phyloP scores from a whole-genome alignment of 2,888 invertebrate species.

The Choreutis nemorana region DNA sequence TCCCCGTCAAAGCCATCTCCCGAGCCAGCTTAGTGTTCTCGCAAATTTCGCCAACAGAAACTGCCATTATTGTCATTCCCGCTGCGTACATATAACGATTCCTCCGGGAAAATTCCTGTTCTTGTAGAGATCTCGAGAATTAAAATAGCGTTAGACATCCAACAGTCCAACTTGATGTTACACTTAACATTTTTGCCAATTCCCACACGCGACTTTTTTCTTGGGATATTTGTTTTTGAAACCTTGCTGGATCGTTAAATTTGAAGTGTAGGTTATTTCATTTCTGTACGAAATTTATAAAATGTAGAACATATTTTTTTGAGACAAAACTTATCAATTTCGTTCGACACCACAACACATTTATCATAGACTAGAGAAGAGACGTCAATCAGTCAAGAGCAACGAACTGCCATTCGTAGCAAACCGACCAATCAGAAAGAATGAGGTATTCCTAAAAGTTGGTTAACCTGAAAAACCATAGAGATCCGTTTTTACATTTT shows the following conservation, averaged over 20 bases:
- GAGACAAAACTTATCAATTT: conserved; percentile 47
- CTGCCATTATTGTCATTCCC: conserved; percentile 84
- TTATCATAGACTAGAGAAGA: conserved; percentile 12
- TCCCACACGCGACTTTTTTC: too few relatives aligned
- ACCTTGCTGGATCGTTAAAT: too few relatives aligned
- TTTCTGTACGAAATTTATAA: conserved; percentile 30
- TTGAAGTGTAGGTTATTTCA: conserved; percentile 37
- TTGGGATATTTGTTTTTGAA: too few relatives aligned
- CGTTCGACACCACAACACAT: conserved; percentile 28
- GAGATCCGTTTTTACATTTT: too few relatives aligned
- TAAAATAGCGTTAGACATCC: conserved; percentile 43
- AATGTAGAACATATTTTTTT: conserved; percentile 28
- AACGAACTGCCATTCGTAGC: conserved; percentile 14
- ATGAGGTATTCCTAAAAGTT: background rate
- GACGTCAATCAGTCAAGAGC: conserved; percentile 20
- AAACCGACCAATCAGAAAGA: conserved; percentile 18
- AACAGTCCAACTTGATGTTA: conserved; percentile 17
- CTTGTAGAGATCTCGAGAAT: too few relatives aligned
- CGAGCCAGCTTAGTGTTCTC: conserved; percentile 95
- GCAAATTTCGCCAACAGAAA: conserved; percentile 89
- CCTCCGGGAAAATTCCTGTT: conserved; percentile 34
- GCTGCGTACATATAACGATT: conserved; percentile 58
- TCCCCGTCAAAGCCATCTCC: conserved; percentile 94
- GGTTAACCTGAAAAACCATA: too few relatives aligned
- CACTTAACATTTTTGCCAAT: conserved; percentile 44